Evolutionary conservation across 1,140 invertebrate genomes (phyloP).

Genomic region (Pogonus chalceus): DNA sequence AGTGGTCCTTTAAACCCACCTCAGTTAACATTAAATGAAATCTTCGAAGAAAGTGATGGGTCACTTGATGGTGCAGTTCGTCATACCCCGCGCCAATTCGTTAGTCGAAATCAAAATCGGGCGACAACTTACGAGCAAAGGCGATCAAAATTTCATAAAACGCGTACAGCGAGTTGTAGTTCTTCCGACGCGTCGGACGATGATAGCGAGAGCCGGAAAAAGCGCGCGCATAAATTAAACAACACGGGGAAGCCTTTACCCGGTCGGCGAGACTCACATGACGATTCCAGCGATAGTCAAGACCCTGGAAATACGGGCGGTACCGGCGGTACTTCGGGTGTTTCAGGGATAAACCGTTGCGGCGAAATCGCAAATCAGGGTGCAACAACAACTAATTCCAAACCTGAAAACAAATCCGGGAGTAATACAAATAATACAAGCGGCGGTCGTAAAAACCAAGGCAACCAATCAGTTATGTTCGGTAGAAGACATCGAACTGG

Average conservation of each 20-base stretch:
- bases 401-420: slow-evolving; percentile 29
- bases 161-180: slow-evolving; percentile 75
- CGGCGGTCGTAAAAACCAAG: slow-evolving; percentile 30
- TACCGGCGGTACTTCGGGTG: slow-evolving; percentile 17
- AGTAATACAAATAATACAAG: slow-evolving; percentile 30
- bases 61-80: slow-evolving; percentile 23
- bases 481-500: slow-evolving; percentile 43
- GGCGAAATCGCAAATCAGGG: slow-evolving; percentile 12
- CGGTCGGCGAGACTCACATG: slow-evolving; percentile 57
- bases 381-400: slow-evolving; percentile 13
- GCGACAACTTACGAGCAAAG: slow-evolving; percentile 47
- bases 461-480: slow-evolving; percentile 32
- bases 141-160: slow-evolving; percentile 60
- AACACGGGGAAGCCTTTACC: slow-evolving; percentile 47
- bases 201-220: slow-evolving; percentile 72
- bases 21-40: slow-evolving; percentile 48
- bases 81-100: slow-evolving; percentile 30
- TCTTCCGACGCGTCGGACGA: slow-evolving; percentile 86
- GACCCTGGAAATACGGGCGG: slow-evolving; percentile 47
- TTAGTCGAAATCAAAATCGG: slow-evolving; percentile 29
- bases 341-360: slow-evolving; percentile 10
- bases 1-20: slow-evolving; percentile 14
- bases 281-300: slow-evolving; percentile 66
- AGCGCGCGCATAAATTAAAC: slow-evolving; percentile 61
- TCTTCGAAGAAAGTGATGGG: slow-evolving; percentile 54